A percentile compares a stretch with the other conserved stretches of the same genome.
Evolutionary conservation across 1,140 invertebrate species (phyloP).

Genomic region (Acromyrmex echinatior): DNA sequence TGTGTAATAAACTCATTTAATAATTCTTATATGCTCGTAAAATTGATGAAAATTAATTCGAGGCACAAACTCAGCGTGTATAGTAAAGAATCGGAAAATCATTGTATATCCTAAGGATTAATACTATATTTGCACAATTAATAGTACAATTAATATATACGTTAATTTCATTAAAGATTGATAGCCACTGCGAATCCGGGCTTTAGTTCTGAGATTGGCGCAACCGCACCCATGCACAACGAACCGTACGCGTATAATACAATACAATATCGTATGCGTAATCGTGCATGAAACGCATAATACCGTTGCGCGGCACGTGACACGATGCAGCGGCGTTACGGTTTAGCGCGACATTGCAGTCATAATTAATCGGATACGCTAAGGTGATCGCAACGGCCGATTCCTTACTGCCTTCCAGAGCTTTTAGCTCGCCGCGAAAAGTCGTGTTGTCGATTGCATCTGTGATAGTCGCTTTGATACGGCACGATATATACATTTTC

Average conservation of each 20-base stretch:
- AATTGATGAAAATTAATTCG: no score
- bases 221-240: constrained; percentile 63
- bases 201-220: not conserved
- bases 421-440: constrained; percentile 5
- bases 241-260: constrained; percentile 46
- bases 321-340: constrained; percentile 63
- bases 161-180: not conserved
- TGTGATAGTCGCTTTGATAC: not conserved
- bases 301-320: constrained; percentile 20
- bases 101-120: no score
- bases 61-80: no score
- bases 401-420: not conserved
- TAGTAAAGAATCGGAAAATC: no score
- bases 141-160: no score
- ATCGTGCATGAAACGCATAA: constrained; percentile 68
- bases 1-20: no score
- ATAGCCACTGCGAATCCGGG: not conserved
- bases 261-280: constrained; percentile 67
- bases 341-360: constrained; percentile 65
- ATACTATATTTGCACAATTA: no score
- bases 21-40: no score
- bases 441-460: not conserved
- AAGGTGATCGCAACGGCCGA: constrained; percentile 10
- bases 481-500: not conserved
- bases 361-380: constrained; percentile 69